Evolutionary conservation across 2,888 invertebrate species (phyloP).

Genomic region (Drosophila rubida): DNA sequence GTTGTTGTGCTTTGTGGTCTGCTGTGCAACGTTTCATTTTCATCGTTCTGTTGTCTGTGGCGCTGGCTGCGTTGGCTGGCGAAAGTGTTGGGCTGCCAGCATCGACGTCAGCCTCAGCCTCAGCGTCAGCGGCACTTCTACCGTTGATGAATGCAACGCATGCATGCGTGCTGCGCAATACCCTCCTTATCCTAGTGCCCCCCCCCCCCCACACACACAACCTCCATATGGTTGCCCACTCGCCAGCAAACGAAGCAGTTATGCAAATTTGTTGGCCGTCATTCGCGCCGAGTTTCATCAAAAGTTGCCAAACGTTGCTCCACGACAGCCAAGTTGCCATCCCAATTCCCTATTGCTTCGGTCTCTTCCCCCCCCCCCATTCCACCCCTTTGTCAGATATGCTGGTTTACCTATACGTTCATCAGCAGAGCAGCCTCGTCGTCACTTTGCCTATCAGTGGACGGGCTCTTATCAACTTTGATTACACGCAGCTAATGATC

Average conservation of each 20-base stretch:
- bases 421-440: conserved; percentile 6
- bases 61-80: conserved; percentile 20
- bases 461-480: conserved; percentile 46
- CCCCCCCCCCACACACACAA: conserved; percentile 7
- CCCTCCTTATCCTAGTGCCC: conserved; percentile 28
- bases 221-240: conserved; percentile 30
- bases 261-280: conserved; percentile 74
- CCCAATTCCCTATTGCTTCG: conserved; percentile 1
- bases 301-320: conserved; percentile 65
- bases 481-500: conserved; percentile 48
- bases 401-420: conserved; percentile 1
- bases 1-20: conserved; percentile 54
- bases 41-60: conserved; percentile 59
- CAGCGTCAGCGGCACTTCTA: conserved; percentile 31
- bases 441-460: conserved; percentile 41
- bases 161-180: conserved; percentile 74
- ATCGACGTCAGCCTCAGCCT: conserved; percentile 21
- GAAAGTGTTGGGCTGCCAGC: conserved; percentile 54
- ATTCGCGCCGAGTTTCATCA: conserved; percentile 76
- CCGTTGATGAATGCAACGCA: conserved; percentile 77
- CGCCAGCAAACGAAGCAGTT: conserved; percentile 65
- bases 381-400: background rate
- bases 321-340: conserved; percentile 50
- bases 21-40: conserved; percentile 70
- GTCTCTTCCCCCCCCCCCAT: background rate